A percentile compares a stretch with the other conserved stretches of the same genome.
Conservation (phyloP, 1,140 invertebrate species). For the Ceratoteleas bidentatus region DNA sequence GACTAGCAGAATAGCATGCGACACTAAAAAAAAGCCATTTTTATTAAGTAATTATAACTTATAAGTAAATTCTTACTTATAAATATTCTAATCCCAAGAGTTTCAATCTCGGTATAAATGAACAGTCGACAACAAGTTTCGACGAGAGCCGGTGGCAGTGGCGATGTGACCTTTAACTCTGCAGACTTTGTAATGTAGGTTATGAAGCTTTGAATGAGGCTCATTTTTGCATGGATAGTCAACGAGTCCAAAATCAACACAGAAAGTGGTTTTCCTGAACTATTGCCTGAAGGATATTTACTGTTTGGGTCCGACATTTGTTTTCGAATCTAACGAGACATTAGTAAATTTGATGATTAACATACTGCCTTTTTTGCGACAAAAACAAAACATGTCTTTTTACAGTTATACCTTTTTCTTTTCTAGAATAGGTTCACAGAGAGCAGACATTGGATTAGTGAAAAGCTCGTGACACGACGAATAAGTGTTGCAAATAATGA, state of each 20-base stretch:
- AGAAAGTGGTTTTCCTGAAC: constrained; percentile 91
- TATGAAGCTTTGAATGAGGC: constrained; percentile 95
- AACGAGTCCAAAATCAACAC: constrained; percentile 97
- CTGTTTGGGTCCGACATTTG: too few relatives aligned
- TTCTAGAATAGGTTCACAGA: constrained; percentile 94
- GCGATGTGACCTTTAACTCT: constrained; percentile 90
- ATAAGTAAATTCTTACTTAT: constrained; percentile 84
- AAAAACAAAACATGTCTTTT: neutral
- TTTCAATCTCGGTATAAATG: constrained; percentile 98
- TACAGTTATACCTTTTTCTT: constrained; percentile 83
- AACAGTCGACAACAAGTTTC: constrained; percentile 96
- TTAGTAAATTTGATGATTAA: neutral
- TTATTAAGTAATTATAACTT: too few relatives aligned
- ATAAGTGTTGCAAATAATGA: constrained; percentile 93
- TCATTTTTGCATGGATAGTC: constrained; percentile 99
- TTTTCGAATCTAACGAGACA: neutral
- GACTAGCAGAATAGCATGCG: too few relatives aligned
- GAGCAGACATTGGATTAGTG: constrained; percentile 90
- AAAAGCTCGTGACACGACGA: constrained; percentile 93
- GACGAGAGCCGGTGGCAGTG: constrained; percentile 93
- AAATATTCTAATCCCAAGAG: constrained; percentile 84
- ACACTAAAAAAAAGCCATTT: too few relatives aligned
- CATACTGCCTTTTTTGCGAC: neutral
- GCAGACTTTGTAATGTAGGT: constrained; percentile 93
- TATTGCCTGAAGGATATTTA: too few relatives aligned